A percentile compares a stretch with the other conserved stretches of the same genome.
Conservation (phyloP, 2,113 vertebrate genomes). For the Tachycineta bicolor region DNA sequence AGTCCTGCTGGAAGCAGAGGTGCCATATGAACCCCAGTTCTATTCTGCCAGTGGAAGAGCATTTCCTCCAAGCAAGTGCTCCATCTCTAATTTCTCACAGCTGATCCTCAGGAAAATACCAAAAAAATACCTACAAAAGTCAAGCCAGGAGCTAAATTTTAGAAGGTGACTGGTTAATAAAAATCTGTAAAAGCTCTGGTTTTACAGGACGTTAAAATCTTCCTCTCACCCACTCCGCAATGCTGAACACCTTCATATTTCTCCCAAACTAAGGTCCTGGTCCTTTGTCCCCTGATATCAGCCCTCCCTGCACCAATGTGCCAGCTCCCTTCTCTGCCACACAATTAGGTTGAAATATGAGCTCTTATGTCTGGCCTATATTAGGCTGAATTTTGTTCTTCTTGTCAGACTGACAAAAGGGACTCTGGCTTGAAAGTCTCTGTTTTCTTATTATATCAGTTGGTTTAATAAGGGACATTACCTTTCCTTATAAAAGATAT, state of each 20-base stretch:
- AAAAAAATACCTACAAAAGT: neutral
- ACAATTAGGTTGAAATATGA: neutral
- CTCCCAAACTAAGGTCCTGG: neutral
- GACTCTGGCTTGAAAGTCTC: neutral
- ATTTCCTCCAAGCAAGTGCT: neutral
- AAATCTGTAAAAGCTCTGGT: neutral
- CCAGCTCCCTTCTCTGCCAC: neutral
- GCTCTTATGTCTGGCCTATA: neutral
- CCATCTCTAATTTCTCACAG: neutral
- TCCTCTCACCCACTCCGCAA: neutral
- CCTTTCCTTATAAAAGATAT: neutral
- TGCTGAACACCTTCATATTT: neutral
- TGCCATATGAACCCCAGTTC: neutral
- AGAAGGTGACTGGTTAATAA: neutral
- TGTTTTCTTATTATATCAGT: neutral
- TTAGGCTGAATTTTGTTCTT: neutral
- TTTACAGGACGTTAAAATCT: neutral
- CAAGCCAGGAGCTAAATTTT: neutral
- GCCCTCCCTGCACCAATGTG: accelerated
- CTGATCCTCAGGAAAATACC: neutral
- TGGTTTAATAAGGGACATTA: neutral
- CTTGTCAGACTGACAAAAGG: neutral
- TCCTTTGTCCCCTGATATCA: neutral
- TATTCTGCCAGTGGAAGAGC: neutral
- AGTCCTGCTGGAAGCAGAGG: neutral